Evolutionary conservation across 2,113 vertebrate species (phyloP).

Genomic region (Hassar affinis): DNA sequence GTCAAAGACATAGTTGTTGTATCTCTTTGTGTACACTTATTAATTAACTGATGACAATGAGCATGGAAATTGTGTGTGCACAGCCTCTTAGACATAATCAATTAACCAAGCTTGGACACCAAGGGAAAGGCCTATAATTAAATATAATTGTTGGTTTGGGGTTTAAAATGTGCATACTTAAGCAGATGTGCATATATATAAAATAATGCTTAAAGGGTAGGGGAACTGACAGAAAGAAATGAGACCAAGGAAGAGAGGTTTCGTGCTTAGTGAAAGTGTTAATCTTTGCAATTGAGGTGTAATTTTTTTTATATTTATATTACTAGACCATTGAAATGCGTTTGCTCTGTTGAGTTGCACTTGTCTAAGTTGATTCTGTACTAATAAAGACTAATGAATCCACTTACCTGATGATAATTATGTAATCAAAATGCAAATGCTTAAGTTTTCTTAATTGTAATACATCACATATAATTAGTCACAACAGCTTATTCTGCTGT

Average conservation of each 20-base stretch:
- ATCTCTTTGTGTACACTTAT: constrained; percentile 58
- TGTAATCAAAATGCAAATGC: constrained; percentile 98
- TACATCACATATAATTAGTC: constrained; percentile 87
- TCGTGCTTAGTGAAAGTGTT: background rate
- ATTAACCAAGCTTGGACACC: constrained; percentile 52
- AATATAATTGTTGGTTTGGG: constrained; percentile 35
- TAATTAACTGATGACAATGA: constrained; percentile 73
- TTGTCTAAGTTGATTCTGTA: constrained; percentile 74
- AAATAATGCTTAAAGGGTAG: background rate
- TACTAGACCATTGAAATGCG: constrained; percentile 24
- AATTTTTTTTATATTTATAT: too few relatives aligned
- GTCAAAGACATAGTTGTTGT: constrained; percentile 56
- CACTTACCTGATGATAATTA: constrained; percentile 88
- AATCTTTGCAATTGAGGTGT: constrained; percentile 6
- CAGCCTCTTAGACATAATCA: constrained; percentile 57
- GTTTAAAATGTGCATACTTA: constrained; percentile 18
- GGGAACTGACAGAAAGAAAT: background rate
- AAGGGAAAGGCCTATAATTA: constrained; percentile 43
- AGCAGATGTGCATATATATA: constrained; percentile 32
- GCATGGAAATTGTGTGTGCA: constrained; percentile 59
- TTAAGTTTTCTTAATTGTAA: constrained; percentile 89
- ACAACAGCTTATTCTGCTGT: constrained; percentile 66
- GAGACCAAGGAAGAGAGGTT: background rate
- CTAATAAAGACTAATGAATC: constrained; percentile 98
- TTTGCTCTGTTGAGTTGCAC: constrained; percentile 72